These are phyloP conservation scores for Drosophila tristis DNA, from an alignment of 1,140 invertebrate genomes.

Conservation along the genomic window DNA sequence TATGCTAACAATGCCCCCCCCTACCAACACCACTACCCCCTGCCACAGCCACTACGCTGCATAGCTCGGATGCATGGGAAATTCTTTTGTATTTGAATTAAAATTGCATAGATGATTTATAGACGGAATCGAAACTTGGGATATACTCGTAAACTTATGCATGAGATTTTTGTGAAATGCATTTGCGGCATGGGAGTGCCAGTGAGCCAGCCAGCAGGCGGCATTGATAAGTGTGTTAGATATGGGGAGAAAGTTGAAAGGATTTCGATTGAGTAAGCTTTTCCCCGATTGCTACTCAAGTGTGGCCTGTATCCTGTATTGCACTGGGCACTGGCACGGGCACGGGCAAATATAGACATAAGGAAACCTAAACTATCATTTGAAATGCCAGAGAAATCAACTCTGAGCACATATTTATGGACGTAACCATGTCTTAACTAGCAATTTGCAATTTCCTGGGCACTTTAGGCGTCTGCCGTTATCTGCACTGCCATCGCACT, in stretches of 20 bases:
- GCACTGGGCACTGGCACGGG: not conserved
- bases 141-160: conserved; percentile 63
- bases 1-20: conserved; percentile 71
- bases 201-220: conserved; percentile 6
- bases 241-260: not conserved
- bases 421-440: conserved; percentile 32
- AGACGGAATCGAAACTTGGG: conserved; percentile 47
- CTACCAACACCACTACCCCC: not conserved
- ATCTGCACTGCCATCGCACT: conserved; percentile 57
- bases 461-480: conserved; percentile 50
- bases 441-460: conserved; percentile 77
- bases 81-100: conserved; percentile 81
- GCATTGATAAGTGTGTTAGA: conserved; percentile 29
- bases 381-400: conserved; percentile 37
- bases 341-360: conserved; percentile 61
- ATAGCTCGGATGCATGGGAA: conserved; percentile 49
- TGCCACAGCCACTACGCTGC: not conserved
- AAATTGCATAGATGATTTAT: conserved; percentile 80
- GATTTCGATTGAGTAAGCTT: conserved; percentile 16
- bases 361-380: conserved; percentile 46
- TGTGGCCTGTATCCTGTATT: conserved; percentile 5
- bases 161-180: conserved; percentile 63
- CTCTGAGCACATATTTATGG: conserved; percentile 7
- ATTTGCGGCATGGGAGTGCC: conserved; percentile 13
- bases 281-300: not conserved